These are phyloP conservation scores for Ischnura elegans DNA, from an alignment of 2,888 invertebrate species.

Conservation along the genomic window DNA sequence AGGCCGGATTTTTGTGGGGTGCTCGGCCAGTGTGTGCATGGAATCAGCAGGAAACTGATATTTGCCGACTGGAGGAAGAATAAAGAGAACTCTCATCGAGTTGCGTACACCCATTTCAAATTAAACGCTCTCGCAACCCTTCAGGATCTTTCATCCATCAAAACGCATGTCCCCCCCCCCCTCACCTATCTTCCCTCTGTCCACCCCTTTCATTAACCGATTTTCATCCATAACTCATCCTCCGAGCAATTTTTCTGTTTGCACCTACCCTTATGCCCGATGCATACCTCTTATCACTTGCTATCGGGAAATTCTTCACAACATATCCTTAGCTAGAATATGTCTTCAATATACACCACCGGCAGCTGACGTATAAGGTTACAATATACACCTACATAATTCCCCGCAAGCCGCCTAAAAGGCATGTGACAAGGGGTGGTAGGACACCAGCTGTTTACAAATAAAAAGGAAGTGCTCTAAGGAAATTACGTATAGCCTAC, in stretches of 20 bases:
- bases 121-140: not conserved
- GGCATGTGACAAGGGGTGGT: no score
- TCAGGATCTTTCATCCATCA: not conserved
- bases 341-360: not conserved
- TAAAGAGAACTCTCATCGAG: not conserved
- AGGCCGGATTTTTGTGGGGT: not conserved
- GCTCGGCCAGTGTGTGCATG: not conserved
- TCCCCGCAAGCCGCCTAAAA: no score
- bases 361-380: not conserved
- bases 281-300: not conserved
- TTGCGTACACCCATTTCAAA: constrained; percentile 14
- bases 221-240: constrained; percentile 3
- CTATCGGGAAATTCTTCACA: not conserved
- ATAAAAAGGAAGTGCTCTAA: no score
- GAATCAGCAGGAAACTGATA: not conserved
- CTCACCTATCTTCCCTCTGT: not conserved
- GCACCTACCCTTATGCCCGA: not conserved
- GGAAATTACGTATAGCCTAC: no score
- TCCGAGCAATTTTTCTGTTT: not conserved
- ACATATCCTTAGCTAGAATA: not conserved
- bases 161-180: not conserved
- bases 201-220: not conserved
- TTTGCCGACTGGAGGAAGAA: not conserved
- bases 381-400: no score
- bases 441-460: no score